These are phyloP conservation scores for Periophthalmus magnuspinnatus DNA, from an alignment of 2,797 vertebrate genomes.

Conservation along the genomic window DNA sequence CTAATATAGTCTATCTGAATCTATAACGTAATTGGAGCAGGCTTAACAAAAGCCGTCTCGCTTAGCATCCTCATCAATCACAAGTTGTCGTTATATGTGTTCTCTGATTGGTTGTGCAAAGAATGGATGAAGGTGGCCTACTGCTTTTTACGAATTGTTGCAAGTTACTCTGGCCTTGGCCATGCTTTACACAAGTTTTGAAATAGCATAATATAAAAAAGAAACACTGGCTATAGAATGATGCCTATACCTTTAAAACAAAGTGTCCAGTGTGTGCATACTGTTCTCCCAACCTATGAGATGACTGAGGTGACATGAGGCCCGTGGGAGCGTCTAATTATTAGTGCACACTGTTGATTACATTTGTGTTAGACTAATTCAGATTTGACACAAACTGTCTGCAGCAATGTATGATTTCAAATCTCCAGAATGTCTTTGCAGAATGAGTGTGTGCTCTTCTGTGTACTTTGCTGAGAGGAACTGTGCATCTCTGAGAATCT, in stretches of 20 bases:
- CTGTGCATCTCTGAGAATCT: constrained; percentile 37
- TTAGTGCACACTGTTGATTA: neutral
- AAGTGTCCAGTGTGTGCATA: neutral
- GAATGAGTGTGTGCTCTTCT: constrained; percentile 8
- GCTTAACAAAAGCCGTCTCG: neutral
- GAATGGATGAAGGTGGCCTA: neutral
- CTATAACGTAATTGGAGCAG: neutral
- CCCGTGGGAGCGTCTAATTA: neutral
- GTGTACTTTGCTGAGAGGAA: constrained; percentile 5
- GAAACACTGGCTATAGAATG: neutral
- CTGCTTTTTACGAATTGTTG: neutral
- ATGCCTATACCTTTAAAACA: neutral
- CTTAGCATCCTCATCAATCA: constrained; percentile 20
- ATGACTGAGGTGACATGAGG: neutral
- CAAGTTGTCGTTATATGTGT: constrained; percentile 15
- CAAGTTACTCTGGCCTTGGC: no score
- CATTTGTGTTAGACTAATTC: neutral
- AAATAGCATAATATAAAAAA: neutral
- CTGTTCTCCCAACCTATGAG: neutral
- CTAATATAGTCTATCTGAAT: neutral
- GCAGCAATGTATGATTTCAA: neutral
- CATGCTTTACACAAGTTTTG: neutral
- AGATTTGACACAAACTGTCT: neutral
- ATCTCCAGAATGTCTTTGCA: neutral
- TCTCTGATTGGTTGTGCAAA: constrained; percentile 13